Evolutionary conservation across 2,113 vertebrate genomes (phyloP), one percentile per base, ranked within the genome.

Genomic region (Menura novaehollandiae): DNA sequence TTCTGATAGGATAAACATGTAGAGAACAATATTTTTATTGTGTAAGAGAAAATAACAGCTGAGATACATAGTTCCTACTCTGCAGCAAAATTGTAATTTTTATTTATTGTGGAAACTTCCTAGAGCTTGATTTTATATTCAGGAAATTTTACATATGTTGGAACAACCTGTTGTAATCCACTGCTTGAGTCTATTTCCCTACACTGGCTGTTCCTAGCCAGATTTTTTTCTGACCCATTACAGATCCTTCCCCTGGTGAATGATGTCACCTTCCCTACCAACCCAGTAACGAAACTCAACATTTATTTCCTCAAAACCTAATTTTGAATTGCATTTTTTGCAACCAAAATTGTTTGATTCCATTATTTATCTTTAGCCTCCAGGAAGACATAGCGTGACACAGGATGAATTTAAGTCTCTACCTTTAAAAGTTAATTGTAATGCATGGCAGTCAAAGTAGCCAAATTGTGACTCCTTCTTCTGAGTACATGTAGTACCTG

Each of bases 221-320:
- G 21, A 51, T 23, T 10, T 46, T 46, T 73, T 49, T 49, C 35
- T 78, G 13, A 56, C 15, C 2, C 0, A 9, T 49, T 66, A 49
- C 21, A 78, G 22, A 44, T 22, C 15, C 15, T 68, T 76, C 19
- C 18, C 8, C 15, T 33, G 10, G 32, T 11, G n/a, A n/a, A 28
- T 33, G 13, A 39, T 16, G 7, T 10, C 6, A 4, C 8, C 3
- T 6, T 62, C 12, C 11, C 20, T 21, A 35, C 20, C 0, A 2
- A 47, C 8, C 9, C 49, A 44, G 22, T 23, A 27, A 64, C 33
- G 76, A 88, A 89, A 22, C 10, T 59, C 28, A 51, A 3, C 7
- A 37, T 32, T 78, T 49, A 17, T 41, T 71, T 87, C 21, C 15
- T 33, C 10, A 53, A 63, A 55, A 7, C 3, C 15, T 66, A 18